Conservation (phyloP, 2,797 vertebrate species). For the Bovichtus diacanthus region DNA sequence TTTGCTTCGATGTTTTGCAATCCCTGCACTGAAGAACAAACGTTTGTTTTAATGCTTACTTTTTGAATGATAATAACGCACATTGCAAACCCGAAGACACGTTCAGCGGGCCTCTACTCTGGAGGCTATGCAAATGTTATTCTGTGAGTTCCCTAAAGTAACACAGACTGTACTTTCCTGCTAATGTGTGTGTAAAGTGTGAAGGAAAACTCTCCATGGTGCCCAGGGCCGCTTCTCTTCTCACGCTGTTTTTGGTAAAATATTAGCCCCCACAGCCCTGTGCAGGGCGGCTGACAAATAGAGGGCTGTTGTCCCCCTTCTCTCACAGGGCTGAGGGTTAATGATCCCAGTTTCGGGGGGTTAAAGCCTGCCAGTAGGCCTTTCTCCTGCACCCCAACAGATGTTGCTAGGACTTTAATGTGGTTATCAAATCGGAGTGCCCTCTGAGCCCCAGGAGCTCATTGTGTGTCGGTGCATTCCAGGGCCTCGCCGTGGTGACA, state of each 20-base stretch:
- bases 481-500: conserved; percentile 91
- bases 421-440: conserved; percentile 96
- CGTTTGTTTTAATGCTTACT: background rate
- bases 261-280: conserved; percentile 88
- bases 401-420: conserved; percentile 99
- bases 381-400: conserved; percentile 94
- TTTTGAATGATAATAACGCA: background rate
- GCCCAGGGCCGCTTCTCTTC: conserved; percentile 86
- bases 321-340: conserved; percentile 91
- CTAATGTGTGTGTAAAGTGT: conserved; percentile 84
- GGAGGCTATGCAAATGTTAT: conserved; percentile 52
- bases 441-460: conserved; percentile 90
- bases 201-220: conserved; percentile 76
- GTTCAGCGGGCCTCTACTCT: background rate
- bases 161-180: conserved; percentile 47
- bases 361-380: conserved; percentile 94
- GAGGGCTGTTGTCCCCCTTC: conserved; percentile 93
- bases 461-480: conserved; percentile 92
- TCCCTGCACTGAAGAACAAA: background rate
- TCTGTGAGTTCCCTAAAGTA: conserved; percentile 35
- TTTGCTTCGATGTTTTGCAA: background rate
- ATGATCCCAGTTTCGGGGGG: conserved; percentile 96
- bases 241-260: conserved; percentile 95
- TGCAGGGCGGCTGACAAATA: conserved; percentile 92
- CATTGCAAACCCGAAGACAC: background rate